These are phyloP conservation scores for Drosophila cardini DNA, from an alignment of 1,140 invertebrate genomes.

Conservation along the genomic window DNA sequence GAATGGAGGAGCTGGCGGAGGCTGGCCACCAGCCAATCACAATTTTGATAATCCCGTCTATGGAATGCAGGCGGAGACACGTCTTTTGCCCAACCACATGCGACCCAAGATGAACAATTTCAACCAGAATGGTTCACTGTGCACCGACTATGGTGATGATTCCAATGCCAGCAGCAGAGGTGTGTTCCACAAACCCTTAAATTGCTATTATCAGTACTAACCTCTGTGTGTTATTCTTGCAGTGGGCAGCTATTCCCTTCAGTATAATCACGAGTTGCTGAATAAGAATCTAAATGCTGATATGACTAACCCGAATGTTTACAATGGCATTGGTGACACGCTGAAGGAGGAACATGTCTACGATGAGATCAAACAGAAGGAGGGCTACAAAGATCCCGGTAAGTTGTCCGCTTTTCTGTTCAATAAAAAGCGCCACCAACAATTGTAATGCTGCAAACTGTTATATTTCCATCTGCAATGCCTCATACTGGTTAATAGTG, in stretches of 20 bases:
- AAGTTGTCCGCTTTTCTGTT: conserved; percentile 37
- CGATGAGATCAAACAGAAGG: conserved; percentile 95
- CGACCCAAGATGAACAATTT: conserved; percentile 85
- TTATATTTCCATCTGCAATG: conserved; percentile 56
- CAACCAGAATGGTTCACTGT: conserved; percentile 54
- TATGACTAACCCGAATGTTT: conserved; percentile 93
- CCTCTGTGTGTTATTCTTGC: conserved; percentile 27
- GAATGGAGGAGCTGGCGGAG: conserved; percentile 61
- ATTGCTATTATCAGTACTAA: not conserved
- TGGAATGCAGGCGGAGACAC: conserved; percentile 88
- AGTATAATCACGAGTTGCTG: conserved; percentile 87
- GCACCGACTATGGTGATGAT: conserved; percentile 67
- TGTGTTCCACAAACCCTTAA: conserved; percentile 10
- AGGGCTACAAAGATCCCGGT: conserved; percentile 86
- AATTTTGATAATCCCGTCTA: conserved; percentile 98
- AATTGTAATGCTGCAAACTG: conserved; percentile 13
- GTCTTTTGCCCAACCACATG: conserved; percentile 88
- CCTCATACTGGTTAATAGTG: conserved; percentile 60
- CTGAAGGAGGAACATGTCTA: conserved; percentile 93
- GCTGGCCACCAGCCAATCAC: conserved; percentile 89
- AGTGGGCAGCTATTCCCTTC: conserved; percentile 85
- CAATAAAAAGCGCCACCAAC: not conserved
- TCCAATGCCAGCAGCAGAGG: conserved; percentile 81
- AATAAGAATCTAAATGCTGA: conserved; percentile 94
- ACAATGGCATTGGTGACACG: conserved; percentile 90